These are phyloP conservation scores for Uria lomvia DNA, from an alignment of 2,113 vertebrate species.

Conservation along the genomic window DNA sequence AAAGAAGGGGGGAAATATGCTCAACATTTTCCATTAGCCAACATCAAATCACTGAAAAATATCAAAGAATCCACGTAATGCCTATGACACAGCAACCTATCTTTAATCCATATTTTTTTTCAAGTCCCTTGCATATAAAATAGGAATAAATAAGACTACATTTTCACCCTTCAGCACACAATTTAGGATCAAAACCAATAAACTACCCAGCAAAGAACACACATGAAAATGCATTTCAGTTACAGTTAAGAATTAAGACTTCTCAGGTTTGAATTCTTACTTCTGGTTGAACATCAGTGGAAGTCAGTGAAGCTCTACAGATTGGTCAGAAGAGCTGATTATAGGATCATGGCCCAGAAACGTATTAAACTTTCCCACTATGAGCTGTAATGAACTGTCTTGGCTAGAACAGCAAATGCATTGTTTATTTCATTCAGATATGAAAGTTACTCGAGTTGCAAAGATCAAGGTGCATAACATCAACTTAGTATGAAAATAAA, in stretches of 20 bases:
- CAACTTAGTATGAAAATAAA: not conserved
- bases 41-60: constrained; percentile 53
- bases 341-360: not conserved
- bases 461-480: not conserved
- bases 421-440: not conserved
- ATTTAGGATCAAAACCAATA: not conserved
- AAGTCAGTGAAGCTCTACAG: not conserved
- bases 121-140: not conserved
- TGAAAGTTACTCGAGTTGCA: not conserved
- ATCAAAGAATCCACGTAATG: constrained; percentile 26
- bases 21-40: constrained; percentile 68
- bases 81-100: constrained; percentile 3
- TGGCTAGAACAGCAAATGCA: not conserved
- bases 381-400: not conserved
- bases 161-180: not conserved
- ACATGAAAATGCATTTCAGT: not conserved
- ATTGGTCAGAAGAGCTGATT: not conserved
- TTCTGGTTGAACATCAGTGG: not conserved
- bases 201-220: not conserved
- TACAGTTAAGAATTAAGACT: not conserved
- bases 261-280: not conserved
- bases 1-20: constrained; percentile 58
- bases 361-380: not conserved
- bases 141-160: not conserved
- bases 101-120: not conserved